A percentile compares a stretch with the other conserved stretches of the same genome.
phyloP scores from a whole-genome alignment of 2,888 invertebrate genomes.

The Biston betularia region DNA sequence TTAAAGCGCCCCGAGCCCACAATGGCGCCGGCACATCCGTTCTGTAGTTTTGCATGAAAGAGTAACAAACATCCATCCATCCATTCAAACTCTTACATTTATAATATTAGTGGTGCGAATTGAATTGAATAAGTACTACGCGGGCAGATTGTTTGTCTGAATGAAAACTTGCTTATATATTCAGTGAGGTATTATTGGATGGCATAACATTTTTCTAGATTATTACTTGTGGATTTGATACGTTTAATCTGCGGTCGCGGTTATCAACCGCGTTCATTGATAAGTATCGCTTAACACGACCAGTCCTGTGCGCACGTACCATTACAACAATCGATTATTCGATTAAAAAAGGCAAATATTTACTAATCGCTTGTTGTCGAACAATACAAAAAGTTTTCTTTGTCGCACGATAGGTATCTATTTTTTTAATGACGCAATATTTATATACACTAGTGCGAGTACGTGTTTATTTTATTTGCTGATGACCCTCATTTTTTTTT shows the following conservation, averaged over 20 bases:
- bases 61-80: no score
- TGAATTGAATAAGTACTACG: no score
- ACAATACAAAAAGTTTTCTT: background rate
- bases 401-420: background rate
- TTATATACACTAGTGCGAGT: background rate
- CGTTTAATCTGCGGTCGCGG: background rate
- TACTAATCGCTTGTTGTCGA: background rate
- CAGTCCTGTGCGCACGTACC: background rate
- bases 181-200: background rate
- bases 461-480: background rate
- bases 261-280: slow-evolving; percentile 3
- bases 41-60: no score
- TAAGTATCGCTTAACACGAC: background rate
- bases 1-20: no score
- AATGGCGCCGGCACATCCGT: no score
- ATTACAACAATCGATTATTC: slow-evolving; percentile 3
- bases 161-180: background rate
- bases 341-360: slow-evolving; percentile 5
- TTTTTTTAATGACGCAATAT: background rate
- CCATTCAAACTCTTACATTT: no score
- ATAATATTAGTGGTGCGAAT: no score
- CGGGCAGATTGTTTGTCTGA: no score
- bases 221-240: background rate
- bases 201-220: background rate
- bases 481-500: background rate